Conservation (phyloP, 2,888 invertebrate species). For the Amorpha juglandis region DNA sequence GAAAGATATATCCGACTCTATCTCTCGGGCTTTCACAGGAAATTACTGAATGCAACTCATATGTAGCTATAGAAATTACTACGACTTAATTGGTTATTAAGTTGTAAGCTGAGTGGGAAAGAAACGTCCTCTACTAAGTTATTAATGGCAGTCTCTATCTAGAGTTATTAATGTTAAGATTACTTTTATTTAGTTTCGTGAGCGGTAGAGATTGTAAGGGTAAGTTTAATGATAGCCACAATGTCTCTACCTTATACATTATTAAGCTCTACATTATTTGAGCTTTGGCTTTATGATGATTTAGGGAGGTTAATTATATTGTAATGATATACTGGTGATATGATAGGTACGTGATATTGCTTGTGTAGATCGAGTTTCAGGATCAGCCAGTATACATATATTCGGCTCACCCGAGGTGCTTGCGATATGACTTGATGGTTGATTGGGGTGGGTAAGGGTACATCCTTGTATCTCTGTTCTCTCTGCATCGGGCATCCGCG, state of each 20-base stretch:
- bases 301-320: too few species aligned
- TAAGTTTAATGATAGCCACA: constrained; percentile 7
- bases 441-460: too few species aligned
- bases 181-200: constrained; percentile 5
- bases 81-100: constrained; percentile 30
- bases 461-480: too few species aligned
- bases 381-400: too few species aligned
- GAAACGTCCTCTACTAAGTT: constrained; percentile 13
- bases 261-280: not conserved
- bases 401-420: too few species aligned
- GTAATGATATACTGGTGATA: too few species aligned
- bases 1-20: constrained; percentile 29
- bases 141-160: constrained; percentile 18
- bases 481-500: too few species aligned
- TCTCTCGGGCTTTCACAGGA: constrained; percentile 36
- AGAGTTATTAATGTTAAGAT: constrained; percentile 29
- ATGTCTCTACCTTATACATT: too few species aligned
- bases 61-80: constrained; percentile 25
- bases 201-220: not conserved
- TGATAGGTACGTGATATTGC: too few species aligned
- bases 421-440: too few species aligned
- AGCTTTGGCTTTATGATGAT: too few species aligned
- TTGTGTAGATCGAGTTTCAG: too few species aligned
- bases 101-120: constrained; percentile 13
- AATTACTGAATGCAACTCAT: constrained; percentile 44